Evolutionary conservation across 1,140 invertebrate species (phyloP), one percentile per base, ranked within the genome.

Genomic region (Lordiphosa mommai): DNA sequence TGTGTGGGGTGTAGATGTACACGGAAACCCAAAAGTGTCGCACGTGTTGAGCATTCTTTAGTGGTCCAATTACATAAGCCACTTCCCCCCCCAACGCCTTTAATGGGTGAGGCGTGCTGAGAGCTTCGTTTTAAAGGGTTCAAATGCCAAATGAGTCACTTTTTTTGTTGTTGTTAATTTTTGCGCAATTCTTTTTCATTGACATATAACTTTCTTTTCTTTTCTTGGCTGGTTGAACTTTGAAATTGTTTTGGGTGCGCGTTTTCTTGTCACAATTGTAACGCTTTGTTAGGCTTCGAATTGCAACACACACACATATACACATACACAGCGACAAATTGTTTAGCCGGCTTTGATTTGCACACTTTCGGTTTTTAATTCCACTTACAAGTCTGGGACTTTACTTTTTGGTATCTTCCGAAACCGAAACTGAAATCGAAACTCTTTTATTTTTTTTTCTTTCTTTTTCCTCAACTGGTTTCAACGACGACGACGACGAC

Each of bases 1-100:
- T 47, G 23, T 27, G 23, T 27, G 23, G 61, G 50, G 61, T 48
- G 58, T 72, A 72, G 67, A 72, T 58, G 59, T 32, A 49, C 57
- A 66, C 61, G 64, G 49, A 69, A 64, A 44, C 60, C 56, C 46
- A 69, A 59, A 70, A 61, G 37, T 53, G 60, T 37, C 40, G 73
- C 80, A 80, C 76, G 76, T 80, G 76, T 55, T 82, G 41, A 71
- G 74, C 63, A 80, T 79, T 58, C 65, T 65, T 55, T 64, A 44
- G 43, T 29, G 36, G 49, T 52, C 55, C 37, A 63, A 59, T 80
- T 73, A 50, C 44, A 67, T 67, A 67, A 67, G 67, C 52, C 53
- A 67, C 61, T 47, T 63, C 48, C 17, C 17, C 7, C n/a, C 48
- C 33, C 57, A 49, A 56, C 63, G 36, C 27, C 34, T 59, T 74